Percentiles rank a stretch among this genome's conserved stretches.
Evolutionary conservation across 1,140 invertebrate species (phyloP).

Genomic region (Papilio dardanus): DNA sequence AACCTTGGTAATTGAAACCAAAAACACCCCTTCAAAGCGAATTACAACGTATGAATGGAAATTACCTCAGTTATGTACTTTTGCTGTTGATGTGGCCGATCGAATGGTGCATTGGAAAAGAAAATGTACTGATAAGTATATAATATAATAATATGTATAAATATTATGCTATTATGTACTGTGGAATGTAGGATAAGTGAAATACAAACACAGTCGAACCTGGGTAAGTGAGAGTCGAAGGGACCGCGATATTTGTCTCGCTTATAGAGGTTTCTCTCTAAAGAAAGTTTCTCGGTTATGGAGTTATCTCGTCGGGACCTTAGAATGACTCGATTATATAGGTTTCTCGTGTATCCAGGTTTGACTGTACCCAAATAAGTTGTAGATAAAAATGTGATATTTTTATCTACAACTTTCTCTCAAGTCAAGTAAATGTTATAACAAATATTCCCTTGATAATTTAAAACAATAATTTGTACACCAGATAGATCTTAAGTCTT

Average conservation of each 20-base stretch:
- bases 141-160: too few species aligned
- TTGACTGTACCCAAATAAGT: too few species aligned
- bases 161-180: too few species aligned
- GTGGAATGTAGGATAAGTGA: not conserved
- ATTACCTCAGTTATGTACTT: conserved; percentile 94
- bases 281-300: too few species aligned
- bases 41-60: conserved; percentile 58
- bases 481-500: not conserved
- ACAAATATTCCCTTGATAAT: not conserved
- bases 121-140: conserved; percentile 52
- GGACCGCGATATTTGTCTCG: too few species aligned
- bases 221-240: too few species aligned
- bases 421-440: too few species aligned
- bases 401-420: not conserved
- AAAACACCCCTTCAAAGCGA: conserved; percentile 1
- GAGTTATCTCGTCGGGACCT: too few species aligned
- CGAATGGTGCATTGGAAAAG: conserved; percentile 56
- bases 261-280: too few species aligned
- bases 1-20: not conserved
- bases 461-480: not conserved
- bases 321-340: too few species aligned
- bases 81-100: conserved; percentile 80
- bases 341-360: too few species aligned
- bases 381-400: not conserved
- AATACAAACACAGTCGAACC: too few species aligned